A percentile compares a stretch with the other conserved stretches of the same genome.
Conservation (phyloP, 2,797 vertebrate species). For the Enteromius fasciolatus region DNA sequence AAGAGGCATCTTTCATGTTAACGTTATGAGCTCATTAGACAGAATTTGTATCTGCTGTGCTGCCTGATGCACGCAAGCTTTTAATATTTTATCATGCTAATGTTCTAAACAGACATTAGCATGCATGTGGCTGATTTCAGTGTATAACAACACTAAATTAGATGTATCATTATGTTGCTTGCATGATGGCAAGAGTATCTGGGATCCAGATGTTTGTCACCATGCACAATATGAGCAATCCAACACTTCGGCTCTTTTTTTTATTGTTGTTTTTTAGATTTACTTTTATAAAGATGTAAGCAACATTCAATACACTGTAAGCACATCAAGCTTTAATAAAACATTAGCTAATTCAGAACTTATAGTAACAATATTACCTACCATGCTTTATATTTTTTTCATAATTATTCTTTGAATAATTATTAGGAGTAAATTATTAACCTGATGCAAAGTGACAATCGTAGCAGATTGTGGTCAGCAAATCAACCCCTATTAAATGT, state of each 20-base stretch:
- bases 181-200: not conserved
- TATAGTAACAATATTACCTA: slow-evolving; percentile 2
- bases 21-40: slow-evolving; percentile 27
- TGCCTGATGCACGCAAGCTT: not conserved
- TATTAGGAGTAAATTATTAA: not conserved
- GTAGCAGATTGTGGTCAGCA: not conserved
- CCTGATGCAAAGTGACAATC: not conserved
- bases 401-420: not conserved
- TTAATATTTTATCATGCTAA: slow-evolving; percentile 23
- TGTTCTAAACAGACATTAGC: slow-evolving; percentile 9
- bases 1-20: slow-evolving; percentile 26
- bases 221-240: not conserved
- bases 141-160: not conserved
- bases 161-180: slow-evolving; percentile 1
- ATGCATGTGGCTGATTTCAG: slow-evolving; percentile 3
- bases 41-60: not conserved
- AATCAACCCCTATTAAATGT: not conserved
- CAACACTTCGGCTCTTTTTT: not conserved
- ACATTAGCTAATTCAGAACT: not conserved
- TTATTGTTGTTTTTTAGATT: not conserved
- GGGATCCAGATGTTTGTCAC: slow-evolving; percentile 5
- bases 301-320: not conserved
- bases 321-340: not conserved
- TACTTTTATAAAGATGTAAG: not conserved
- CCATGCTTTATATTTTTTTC: not conserved